These are phyloP conservation scores for Xiphophorus hellerii DNA, from an alignment of 2,113 vertebrate genomes.

Conservation along the genomic window DNA sequence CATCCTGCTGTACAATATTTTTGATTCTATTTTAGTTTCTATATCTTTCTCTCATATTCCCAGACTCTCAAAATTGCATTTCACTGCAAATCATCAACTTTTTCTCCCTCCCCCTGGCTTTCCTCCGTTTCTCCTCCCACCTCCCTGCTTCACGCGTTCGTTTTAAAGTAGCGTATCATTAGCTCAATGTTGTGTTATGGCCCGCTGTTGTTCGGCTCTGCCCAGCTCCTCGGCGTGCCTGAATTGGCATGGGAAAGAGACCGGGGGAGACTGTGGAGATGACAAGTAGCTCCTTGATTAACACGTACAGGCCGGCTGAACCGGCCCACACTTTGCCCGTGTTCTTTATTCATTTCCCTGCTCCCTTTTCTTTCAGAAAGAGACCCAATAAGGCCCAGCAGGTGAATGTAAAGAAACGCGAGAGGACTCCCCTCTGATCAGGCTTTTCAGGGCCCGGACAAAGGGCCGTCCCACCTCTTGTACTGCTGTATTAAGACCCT, in stretches of 20 bases:
- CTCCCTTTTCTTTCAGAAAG: slow-evolving; percentile 90
- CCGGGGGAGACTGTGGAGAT: slow-evolving; percentile 81
- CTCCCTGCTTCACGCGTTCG: slow-evolving; percentile 25
- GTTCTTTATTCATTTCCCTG: slow-evolving; percentile 90
- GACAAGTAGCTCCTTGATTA: slow-evolving; percentile 93
- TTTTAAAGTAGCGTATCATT: slow-evolving; percentile 79
- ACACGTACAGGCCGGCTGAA: slow-evolving; percentile 84
- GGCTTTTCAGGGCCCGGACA: slow-evolving; percentile 87
- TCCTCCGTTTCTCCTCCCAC: background rate
- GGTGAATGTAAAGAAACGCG: slow-evolving; percentile 98
- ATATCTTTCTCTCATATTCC: slow-evolving; percentile 25
- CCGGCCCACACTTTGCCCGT: slow-evolving; percentile 84
- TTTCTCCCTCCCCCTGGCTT: background rate
- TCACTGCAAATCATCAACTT: slow-evolving; percentile 31
- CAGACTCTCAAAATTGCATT: slow-evolving; percentile 27
- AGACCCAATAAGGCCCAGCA: slow-evolving; percentile 96
- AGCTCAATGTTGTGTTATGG: slow-evolving; percentile 86
- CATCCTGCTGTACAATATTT: slow-evolving; percentile 39
- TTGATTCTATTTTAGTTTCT: slow-evolving; percentile 36
- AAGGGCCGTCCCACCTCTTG: slow-evolving; percentile 85
- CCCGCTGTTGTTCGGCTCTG: slow-evolving; percentile 76
- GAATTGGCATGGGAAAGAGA: slow-evolving; percentile 81
- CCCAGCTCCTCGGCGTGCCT: slow-evolving; percentile 85
- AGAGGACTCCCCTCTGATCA: slow-evolving; percentile 82
- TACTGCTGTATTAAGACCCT: slow-evolving; percentile 90